A percentile compares a stretch with the other conserved stretches of the same genome.
Evolutionary conservation across 2,888 invertebrate species (phyloP).

Genomic region (Philaethria dido): DNA sequence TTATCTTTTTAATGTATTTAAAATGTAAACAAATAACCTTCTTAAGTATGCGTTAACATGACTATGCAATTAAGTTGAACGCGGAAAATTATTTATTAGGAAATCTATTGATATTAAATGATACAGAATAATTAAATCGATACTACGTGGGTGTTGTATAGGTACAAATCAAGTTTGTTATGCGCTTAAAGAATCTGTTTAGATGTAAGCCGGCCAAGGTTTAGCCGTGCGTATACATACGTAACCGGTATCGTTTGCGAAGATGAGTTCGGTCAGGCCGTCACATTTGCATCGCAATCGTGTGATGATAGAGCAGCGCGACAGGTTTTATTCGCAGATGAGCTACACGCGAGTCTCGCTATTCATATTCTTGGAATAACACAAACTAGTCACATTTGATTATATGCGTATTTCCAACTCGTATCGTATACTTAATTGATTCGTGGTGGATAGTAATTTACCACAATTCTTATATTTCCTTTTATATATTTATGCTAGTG

Average conservation of each 20-base stretch:
- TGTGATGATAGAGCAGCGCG: constrained; percentile 38
- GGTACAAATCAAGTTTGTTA: constrained; percentile 30
- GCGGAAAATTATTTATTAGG: constrained; percentile 27
- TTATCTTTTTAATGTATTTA: constrained; percentile 4
- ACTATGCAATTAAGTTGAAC: constrained; percentile 24
- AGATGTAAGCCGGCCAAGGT: constrained; percentile 57
- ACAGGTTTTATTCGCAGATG: constrained; percentile 41
- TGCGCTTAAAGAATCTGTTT: constrained; percentile 33
- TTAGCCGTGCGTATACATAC: constrained; percentile 46
- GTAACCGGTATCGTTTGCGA: constrained; percentile 42
- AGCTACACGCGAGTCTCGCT: constrained; percentile 33
- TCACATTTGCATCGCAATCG: constrained; percentile 43
- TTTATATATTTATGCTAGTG: constrained; percentile 13
- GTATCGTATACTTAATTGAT: constrained; percentile 36
- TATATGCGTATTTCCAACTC: constrained; percentile 31
- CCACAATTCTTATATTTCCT: constrained; percentile 7
- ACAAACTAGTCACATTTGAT: constrained; percentile 32
- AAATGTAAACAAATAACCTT: constrained; percentile 11
- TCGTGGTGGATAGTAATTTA: constrained; percentile 30
- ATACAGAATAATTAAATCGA: constrained; percentile 30
- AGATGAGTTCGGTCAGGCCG: constrained; percentile 40
- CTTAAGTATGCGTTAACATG: constrained; percentile 6
- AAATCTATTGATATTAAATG: constrained; percentile 19
- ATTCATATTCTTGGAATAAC: constrained; percentile 38
- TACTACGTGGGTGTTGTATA: constrained; percentile 28